A percentile compares a stretch with the other conserved stretches of the same genome.
Evolutionary conservation across 2,797 vertebrate species (phyloP).

Genomic region (Centroberyx gerrardi): DNA sequence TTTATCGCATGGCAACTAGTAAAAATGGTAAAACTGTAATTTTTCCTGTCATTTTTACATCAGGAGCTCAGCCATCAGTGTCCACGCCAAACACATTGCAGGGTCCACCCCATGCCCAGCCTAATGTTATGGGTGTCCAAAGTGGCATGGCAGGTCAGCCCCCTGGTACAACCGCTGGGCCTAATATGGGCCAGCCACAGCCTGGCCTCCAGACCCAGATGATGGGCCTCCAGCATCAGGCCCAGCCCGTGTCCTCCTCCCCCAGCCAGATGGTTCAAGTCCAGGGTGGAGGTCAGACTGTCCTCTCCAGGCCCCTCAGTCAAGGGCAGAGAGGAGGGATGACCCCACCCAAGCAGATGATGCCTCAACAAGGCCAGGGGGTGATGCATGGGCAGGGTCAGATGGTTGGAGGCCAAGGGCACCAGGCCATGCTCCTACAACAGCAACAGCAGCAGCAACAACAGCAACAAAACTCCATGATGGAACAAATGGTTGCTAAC

Average conservation of each 20-base stretch:
- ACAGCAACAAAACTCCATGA: constrained; percentile 92
- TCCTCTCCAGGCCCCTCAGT: constrained; percentile 92
- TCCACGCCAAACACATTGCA: constrained; percentile 93
- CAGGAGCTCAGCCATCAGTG: constrained; percentile 91
- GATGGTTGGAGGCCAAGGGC: constrained; percentile 94
- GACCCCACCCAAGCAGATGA: constrained; percentile 98
- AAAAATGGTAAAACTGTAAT: not conserved
- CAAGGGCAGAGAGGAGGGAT: constrained; percentile 95
- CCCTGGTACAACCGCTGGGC: constrained; percentile 86
- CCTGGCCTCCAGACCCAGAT: constrained; percentile 95
- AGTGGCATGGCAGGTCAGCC: constrained; percentile 91
- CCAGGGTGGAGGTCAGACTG: constrained; percentile 95
- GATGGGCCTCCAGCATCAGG: constrained; percentile 98
- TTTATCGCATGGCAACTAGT: not conserved
- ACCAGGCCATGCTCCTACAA: constrained; percentile 93
- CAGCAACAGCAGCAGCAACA: constrained; percentile 87
- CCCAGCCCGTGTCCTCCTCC: constrained; percentile 94
- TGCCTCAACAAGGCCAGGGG: constrained; percentile 95
- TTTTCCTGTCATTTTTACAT: constrained; percentile 61
- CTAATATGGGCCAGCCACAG: constrained; percentile 91
- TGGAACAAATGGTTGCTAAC: constrained; percentile 97
- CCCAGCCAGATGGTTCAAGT: constrained; percentile 96
- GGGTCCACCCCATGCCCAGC: constrained; percentile 90
- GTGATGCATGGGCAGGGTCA: constrained; percentile 96
- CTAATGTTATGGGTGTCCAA: constrained; percentile 93